Conservation (phyloP, 2,888 invertebrate species). For the Nyleta sp. region DNA sequence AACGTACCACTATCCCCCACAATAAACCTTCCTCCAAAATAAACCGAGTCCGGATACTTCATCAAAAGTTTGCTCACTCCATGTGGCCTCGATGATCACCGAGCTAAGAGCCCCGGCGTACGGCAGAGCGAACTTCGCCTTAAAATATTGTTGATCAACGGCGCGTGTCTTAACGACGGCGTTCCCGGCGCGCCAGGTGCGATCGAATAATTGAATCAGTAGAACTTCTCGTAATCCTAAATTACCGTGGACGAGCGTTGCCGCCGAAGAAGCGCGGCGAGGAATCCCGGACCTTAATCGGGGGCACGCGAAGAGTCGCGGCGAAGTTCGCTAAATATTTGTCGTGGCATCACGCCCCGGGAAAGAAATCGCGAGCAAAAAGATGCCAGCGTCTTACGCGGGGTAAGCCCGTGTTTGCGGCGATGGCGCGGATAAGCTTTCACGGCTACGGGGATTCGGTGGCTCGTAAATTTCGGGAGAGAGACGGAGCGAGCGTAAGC, state of each 20-base stretch:
- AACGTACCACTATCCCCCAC: too few species aligned
- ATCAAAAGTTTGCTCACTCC: slow-evolving; percentile 47
- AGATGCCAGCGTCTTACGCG: slow-evolving; percentile 23
- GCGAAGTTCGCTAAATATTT: slow-evolving; percentile 61
- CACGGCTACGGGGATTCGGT: slow-evolving; percentile 56
- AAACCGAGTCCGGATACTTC: slow-evolving; percentile 37
- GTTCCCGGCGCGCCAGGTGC: slow-evolving; percentile 63
- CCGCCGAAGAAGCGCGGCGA: slow-evolving; percentile 12
- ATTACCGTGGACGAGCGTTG: slow-evolving; percentile 49
- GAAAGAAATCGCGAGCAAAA: slow-evolving; percentile 35
- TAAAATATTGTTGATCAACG: slow-evolving; percentile 66
- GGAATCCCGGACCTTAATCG: slow-evolving; percentile 10
- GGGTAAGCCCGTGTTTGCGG: slow-evolving; percentile 52
- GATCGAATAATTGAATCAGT: slow-evolving; percentile 65
- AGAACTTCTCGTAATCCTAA: slow-evolving; percentile 58
- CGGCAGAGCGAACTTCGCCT: slow-evolving; percentile 42
- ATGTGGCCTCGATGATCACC: slow-evolving; percentile 44
- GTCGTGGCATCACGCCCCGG: slow-evolving; percentile 38
- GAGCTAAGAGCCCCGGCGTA: slow-evolving; percentile 29
- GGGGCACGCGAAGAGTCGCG: slow-evolving; percentile 16
- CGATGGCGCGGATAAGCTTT: slow-evolving; percentile 64
- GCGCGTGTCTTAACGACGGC: slow-evolving; percentile 62
- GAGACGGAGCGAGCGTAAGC: slow-evolving; percentile 39
- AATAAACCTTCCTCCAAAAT: slow-evolving; percentile 3
- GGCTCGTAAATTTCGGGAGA: slow-evolving; percentile 63